Percentiles rank a stretch among this genome's conserved stretches.
phyloP scores from a whole-genome alignment of 2,888 invertebrate species.

The Acronicta aceris region DNA sequence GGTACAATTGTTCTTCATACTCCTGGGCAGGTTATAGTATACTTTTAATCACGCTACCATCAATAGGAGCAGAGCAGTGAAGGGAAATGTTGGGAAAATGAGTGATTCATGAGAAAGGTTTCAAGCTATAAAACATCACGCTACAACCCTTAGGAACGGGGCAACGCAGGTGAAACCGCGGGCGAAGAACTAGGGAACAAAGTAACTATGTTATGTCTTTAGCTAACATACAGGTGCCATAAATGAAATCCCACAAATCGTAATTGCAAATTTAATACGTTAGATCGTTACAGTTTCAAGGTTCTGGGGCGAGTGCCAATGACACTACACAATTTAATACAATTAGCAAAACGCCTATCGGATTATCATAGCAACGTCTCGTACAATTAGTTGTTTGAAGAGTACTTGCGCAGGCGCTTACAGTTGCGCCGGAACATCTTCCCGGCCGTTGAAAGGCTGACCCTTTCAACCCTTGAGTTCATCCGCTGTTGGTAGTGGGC shows the following conservation, averaged over 20 bases:
- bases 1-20: too few relatives aligned
- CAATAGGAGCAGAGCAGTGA: too few relatives aligned
- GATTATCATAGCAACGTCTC: neutral
- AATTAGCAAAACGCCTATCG: neutral
- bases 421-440: neutral
- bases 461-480: slow-evolving; percentile 2
- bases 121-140: too few relatives aligned
- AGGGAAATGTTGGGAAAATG: too few relatives aligned
- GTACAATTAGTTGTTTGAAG: too few relatives aligned
- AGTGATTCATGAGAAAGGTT: too few relatives aligned
- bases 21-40: too few relatives aligned
- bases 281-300: neutral
- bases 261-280: slow-evolving; percentile 1
- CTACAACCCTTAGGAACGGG: too few relatives aligned
- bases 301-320: neutral
- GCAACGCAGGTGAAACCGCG: too few relatives aligned
- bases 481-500: neutral
- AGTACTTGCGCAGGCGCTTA: too few relatives aligned
- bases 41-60: too few relatives aligned
- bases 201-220: slow-evolving; percentile 2
- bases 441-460: slow-evolving; percentile 2
- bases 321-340: neutral
- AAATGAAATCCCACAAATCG: neutral
- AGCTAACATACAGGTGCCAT: slow-evolving; percentile 4
- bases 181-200: too few relatives aligned